A percentile compares a stretch with the other conserved stretches of the same genome.
Evolutionary conservation across 2,797 vertebrate genomes (phyloP).

Genomic region (Lophius americanus): DNA sequence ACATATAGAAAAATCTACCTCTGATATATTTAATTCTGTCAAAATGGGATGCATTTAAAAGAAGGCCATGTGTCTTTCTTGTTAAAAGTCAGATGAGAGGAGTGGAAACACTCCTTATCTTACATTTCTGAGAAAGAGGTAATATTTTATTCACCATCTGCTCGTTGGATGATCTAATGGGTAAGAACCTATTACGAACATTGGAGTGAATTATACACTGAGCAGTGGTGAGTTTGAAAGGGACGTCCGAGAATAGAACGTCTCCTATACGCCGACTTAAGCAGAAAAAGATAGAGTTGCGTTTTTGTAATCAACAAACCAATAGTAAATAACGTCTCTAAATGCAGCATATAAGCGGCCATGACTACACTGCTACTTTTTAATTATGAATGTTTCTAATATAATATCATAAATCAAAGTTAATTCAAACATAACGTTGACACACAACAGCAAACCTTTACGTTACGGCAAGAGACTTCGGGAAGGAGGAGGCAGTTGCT

Average conservation of each 20-base stretch:
- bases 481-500: constrained; percentile 18
- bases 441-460: neutral
- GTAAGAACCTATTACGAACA: no score
- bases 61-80: neutral
- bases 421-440: neutral
- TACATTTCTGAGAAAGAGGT: no score
- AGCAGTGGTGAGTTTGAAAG: no score
- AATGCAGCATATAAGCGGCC: neutral
- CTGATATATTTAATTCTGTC: neutral
- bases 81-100: neutral
- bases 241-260: no score
- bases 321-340: neutral
- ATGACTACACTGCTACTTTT: neutral
- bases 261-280: no score
- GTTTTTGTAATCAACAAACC: no score
- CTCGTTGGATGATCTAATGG: no score
- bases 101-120: neutral
- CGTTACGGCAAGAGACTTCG: neutral
- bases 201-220: no score
- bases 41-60: neutral
- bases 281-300: no score
- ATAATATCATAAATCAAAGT: neutral
- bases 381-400: neutral
- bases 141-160: no score
- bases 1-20: neutral